A percentile compares a stretch with the other conserved stretches of the same genome.
Conservation (phyloP, 2,113 vertebrate species). For the Gasterosteus nipponicus region DNA sequence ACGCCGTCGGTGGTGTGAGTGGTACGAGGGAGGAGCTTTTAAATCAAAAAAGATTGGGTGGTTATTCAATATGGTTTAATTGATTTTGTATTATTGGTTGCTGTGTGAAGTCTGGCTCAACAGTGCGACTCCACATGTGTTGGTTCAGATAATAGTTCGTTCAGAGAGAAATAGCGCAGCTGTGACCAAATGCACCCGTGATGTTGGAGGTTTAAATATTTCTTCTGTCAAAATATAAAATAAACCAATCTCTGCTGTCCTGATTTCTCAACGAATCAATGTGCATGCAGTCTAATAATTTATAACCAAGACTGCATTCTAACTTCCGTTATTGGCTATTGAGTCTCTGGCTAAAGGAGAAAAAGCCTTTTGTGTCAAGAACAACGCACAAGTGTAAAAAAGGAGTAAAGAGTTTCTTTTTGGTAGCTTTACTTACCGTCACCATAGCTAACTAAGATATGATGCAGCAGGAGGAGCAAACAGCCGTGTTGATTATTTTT, state of each 20-base stretch:
- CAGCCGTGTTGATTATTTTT: neutral
- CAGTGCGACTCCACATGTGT: neutral
- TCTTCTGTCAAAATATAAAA: neutral
- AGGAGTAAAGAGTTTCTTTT: neutral
- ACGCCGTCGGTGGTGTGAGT: neutral
- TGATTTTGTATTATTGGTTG: neutral
- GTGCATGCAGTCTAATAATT: constrained; percentile 6
- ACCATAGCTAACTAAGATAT: neutral
- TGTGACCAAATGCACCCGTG: neutral
- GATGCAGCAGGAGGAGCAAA: neutral
- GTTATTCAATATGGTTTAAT: neutral
- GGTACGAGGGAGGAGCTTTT: neutral
- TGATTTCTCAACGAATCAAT: neutral
- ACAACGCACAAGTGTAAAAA: neutral
- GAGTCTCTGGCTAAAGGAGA: neutral
- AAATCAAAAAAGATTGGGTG: neutral
- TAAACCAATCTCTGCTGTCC: neutral
- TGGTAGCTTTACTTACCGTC: neutral
- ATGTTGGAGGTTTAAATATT: neutral
- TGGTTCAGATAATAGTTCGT: neutral
- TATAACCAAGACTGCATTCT: neutral
- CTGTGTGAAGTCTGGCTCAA: no score
- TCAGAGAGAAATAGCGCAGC: neutral
- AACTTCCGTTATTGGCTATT: neutral
- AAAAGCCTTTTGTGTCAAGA: neutral